Base-by-base conservation (phyloP, 2,797 vertebrate genomes). In the Eupleurogrammus muticus region DNA sequence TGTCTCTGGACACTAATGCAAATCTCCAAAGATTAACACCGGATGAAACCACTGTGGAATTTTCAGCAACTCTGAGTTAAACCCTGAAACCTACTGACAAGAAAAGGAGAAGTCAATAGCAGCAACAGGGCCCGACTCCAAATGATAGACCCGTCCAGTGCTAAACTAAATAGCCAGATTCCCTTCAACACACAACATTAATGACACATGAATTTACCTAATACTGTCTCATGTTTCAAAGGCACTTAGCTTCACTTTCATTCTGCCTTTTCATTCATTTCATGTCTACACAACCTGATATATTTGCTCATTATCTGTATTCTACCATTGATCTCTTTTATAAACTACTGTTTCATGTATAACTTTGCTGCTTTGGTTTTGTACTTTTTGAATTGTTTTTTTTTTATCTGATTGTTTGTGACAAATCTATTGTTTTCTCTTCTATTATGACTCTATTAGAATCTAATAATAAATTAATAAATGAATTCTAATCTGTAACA, bases 21-120 rank as follows among this genome's bases (percentile, higher is more conserved):
- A 93, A 94, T 94, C 93, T 91, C 86, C 66, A 20, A 70, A 93
- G 93, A 94, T 94, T 94, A 94, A 87, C 89, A 79, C 82, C 80
- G 89, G 92, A 93, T 92, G 86, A 91, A 92, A 92, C 90, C 83
- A 70, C 85, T 70, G 79, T 81, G 89, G 91, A 90, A 92, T 94
- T 91, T 85, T 90, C 86, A 85, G 79, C 77, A 81, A 89, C 86
- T 80, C 73, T 5, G 52, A 86, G 66, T 84, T 86, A 89, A 92
- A 91, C 65, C 88, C 76, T 65, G 68, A 83, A 87, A 86, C 56
- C 64, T 53, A 70, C 73, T 62, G 78, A 81, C 69, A 59, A 83
- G 86, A 72, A 76, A 83, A 79, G 74, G 78, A 78, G 74, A 75
- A 87, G 83, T 87, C 77, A 87, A 76, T 80, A 81, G 85, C 51